Conservation (phyloP, 2,797 vertebrate genomes). For the Euthynnus affinis region DNA sequence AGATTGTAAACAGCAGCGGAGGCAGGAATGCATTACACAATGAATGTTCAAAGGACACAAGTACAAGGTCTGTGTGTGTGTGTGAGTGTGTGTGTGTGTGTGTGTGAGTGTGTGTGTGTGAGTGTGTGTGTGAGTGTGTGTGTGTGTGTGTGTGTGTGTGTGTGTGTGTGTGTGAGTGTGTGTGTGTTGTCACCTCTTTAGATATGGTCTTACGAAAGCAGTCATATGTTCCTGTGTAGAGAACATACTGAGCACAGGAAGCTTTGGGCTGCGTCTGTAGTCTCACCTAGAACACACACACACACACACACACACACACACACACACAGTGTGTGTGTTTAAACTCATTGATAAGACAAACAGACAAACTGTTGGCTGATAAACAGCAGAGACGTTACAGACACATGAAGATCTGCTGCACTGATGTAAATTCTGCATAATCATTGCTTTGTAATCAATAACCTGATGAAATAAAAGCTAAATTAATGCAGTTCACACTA, state of each 20-base stretch:
- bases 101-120: background rate
- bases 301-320: no score
- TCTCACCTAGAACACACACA: conserved; percentile 77
- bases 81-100: background rate
- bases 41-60: background rate
- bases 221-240: conserved; percentile 84
- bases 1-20: no score
- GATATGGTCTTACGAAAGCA: conserved; percentile 86
- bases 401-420: no score
- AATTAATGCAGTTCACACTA: background rate
- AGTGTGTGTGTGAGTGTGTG: background rate
- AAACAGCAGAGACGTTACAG: background rate
- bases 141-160: background rate
- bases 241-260: conserved; percentile 55
- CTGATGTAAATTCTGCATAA: no score
- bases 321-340: no score
- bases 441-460: no score
- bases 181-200: conserved; percentile 80
- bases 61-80: no score
- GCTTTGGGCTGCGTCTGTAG: conserved; percentile 86
- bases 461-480: background rate
- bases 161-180: conserved; percentile 5
- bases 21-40: no score
- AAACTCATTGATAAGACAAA: conserved; percentile 16
- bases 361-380: conserved; percentile 40